Base-by-base conservation (phyloP, 2,113 vertebrate species). In the Empidonax alnorum region DNA sequence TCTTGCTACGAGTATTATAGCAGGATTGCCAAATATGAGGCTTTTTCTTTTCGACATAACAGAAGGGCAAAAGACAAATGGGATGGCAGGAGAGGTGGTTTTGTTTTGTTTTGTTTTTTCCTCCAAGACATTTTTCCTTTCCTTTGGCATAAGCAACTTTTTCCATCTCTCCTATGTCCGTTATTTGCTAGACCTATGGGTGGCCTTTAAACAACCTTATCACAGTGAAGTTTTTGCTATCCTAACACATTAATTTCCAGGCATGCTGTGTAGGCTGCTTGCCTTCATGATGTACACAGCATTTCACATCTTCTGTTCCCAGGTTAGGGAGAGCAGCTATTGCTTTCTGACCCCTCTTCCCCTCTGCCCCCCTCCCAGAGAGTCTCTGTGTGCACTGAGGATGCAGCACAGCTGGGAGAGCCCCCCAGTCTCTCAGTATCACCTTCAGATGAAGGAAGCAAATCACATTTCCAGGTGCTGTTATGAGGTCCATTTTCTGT, bases 371-470 rank as follows among this genome's bases (percentile, higher is more conserved):
- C 35, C 31, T 62, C 8, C n/a, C 33, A 28, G 59, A 28, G 59
- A 49, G 42, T 18, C 8, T 35, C 52, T 4, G 5, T 25, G 7
- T 47, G 39, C 21, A 21, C 47, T 42, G 62, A 75, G 71, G 41
- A 31, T 2, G 6, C 19, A 63, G 33, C 3, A 6, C 14, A 62
- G 53, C 46, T 5, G 0, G 31, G 14, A 50, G 39, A 84, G 10
- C 4, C 10, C 30, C 16, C 10, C 2, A 0, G 8, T 31, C 59
- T 61, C 55, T 3, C 1, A 31, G 30, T 22, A 7, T 11, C n/a
- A 12, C 55, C 30, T 68, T 50, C 22, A 28, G 73, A 27, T 28
- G 62, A 58, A 83, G 61, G 37, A 62, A 6, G 47, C 11, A 87
- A 87, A 66, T 87, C n/a, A 17, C 59, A 30, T 73, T 91, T 80